phyloP scores from a whole-genome alignment of 2,888 invertebrate species.

The Drosophila colorata region DNA sequence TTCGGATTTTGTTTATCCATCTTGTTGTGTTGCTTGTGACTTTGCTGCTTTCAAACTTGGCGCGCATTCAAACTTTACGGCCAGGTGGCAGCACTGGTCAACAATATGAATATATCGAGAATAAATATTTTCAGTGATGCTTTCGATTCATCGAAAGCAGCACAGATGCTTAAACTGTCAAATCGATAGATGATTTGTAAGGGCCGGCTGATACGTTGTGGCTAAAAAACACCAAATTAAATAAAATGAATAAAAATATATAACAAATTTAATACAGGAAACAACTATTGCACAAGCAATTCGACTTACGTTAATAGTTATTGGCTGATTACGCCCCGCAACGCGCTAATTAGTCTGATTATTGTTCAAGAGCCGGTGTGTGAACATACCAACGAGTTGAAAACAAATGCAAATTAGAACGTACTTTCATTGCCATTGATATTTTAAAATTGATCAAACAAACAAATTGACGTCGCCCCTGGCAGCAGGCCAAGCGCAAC shows the following conservation, averaged over 20 bases:
- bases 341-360: conserved; percentile 26
- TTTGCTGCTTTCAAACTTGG: conserved; percentile 36
- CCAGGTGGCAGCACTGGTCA: conserved; percentile 41
- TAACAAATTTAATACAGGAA: conserved; percentile 35
- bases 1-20: conserved; percentile 68
- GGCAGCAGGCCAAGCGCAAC: conserved; percentile 69
- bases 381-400: conserved; percentile 49
- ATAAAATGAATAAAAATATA: conserved; percentile 14
- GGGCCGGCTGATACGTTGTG: conserved; percentile 6
- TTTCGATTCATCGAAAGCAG: conserved; percentile 56
- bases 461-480: conserved; percentile 53
- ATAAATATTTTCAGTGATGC: conserved; percentile 30
- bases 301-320: conserved; percentile 28
- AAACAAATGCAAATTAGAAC: conserved; percentile 56
- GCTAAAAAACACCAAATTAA: conserved; percentile 41
- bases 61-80: conserved; percentile 18
- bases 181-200: conserved; percentile 35
- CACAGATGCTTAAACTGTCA: conserved; percentile 23
- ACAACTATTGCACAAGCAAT: conserved; percentile 50
- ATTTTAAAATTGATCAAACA: conserved; percentile 52
- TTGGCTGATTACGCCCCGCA: conserved; percentile 36
- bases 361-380: conserved; percentile 37
- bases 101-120: conserved; percentile 27
- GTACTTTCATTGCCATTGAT: conserved; percentile 3
- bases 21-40: conserved; percentile 8